These are phyloP conservation scores for Argentina silus DNA, from an alignment of 2,797 vertebrate species.

Conservation along the genomic window DNA sequence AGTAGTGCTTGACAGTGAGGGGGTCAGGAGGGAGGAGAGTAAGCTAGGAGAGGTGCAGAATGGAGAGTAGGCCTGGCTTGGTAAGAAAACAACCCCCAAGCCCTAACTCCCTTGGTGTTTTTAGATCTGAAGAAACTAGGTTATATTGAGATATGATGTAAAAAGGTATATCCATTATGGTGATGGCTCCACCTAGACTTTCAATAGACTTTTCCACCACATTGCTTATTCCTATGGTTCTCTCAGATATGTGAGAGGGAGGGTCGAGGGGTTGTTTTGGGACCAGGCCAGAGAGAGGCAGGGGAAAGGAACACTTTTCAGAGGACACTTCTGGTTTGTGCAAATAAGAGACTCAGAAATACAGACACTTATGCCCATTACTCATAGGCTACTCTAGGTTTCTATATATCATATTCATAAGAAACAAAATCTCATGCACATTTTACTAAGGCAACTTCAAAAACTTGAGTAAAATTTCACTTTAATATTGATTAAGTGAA, in stretches of 20 bases:
- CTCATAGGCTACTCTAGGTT: slow-evolving; percentile 55
- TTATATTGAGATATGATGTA: no score
- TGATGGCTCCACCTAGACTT: no score
- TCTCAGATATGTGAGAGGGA: neutral
- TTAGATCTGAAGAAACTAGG: neutral
- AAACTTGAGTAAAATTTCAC: slow-evolving; percentile 46
- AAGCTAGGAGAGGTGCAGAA: neutral
- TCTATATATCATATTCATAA: slow-evolving; percentile 54
- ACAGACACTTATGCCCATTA: slow-evolving; percentile 43
- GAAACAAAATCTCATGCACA: slow-evolving; percentile 66
- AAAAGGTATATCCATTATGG: no score
- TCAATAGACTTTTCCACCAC: no score
- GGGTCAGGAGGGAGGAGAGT: no score
- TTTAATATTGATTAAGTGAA: slow-evolving; percentile 40
- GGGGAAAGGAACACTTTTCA: slow-evolving; percentile 47
- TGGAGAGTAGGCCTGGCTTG: neutral
- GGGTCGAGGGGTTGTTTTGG: neutral
- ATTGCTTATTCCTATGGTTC: no score
- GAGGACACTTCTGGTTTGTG: slow-evolving; percentile 76
- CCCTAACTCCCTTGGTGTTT: no score
- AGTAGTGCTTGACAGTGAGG: neutral
- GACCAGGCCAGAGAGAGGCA: neutral
- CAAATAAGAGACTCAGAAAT: slow-evolving; percentile 61
- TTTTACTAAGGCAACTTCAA: slow-evolving; percentile 73
- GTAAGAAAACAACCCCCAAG: neutral